Base-by-base conservation (phyloP, 2,797 vertebrate genomes). In the Loriculus beryllinus region DNA sequence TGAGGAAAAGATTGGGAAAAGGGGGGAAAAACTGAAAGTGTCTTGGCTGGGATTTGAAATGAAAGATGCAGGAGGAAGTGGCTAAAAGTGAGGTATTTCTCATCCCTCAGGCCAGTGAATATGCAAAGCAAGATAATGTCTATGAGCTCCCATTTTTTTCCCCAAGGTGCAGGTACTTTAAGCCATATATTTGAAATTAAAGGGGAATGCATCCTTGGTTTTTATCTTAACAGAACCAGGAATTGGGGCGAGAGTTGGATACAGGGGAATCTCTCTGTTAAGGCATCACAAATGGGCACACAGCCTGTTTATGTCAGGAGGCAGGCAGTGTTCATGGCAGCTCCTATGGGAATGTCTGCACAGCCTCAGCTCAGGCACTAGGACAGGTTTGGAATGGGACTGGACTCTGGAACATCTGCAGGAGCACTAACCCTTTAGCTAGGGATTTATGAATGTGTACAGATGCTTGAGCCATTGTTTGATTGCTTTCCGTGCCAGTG, bases 381-480 rank as follows among this genome's bases (percentile, higher is more conserved):
- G n/a, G 18, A 51, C 64, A 35, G 42, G 35, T 65, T 57, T 39
- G 88, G 59, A 87, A 52, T 43, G 64, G 49, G 83, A n/a, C 63
- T 22, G 93, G 86, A 69, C 84, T 23, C 82, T 70, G 89, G 93
- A 90, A 83, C 93, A 92, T 93, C 86, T 93, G 93, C 92, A 75
- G 88, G 72, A 93, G 93, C 56, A 3, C 77, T n/a, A 33, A 95
- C 56, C 77, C 82, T 88, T 94, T 86, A 71, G 88, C 78, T 86
- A 90, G 80, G 90, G 88, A 91, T 94, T 95, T 89, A 77, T 83
- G 93, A 88, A 75, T 88, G 90, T 43, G 69, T 43, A 7, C 80
- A 40, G 64, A 88, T 77, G 92, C 90, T 94, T 56, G 82, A 91
- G 83, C 67, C 92, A 87, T 95, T 94, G 96, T 95, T 93, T 83